These are phyloP conservation scores for Dryobotodes eremita DNA, from an alignment of 2,888 invertebrate species.

Conservation along the genomic window DNA sequence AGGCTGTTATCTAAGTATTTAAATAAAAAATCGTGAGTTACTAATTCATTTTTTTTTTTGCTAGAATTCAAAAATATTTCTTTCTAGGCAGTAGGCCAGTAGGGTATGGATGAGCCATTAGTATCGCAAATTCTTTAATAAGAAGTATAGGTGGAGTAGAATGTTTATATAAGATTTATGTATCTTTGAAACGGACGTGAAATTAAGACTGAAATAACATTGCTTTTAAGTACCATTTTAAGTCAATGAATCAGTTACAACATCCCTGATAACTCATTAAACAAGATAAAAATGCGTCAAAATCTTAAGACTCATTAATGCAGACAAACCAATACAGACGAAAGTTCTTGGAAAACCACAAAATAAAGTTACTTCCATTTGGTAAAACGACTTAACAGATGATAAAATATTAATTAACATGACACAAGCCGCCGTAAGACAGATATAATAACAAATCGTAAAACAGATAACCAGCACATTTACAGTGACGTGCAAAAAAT, in stretches of 20 bases:
- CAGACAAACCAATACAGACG: constrained; percentile 21
- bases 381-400: constrained; percentile 34
- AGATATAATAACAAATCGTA: constrained; percentile 47
- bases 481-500: constrained; percentile 30
- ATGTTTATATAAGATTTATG: not conserved
- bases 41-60: not conserved
- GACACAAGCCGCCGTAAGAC: constrained; percentile 35
- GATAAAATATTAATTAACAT: constrained; percentile 18
- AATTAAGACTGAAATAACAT: not conserved
- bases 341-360: constrained; percentile 34
- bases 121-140: constrained; percentile 19
- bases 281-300: constrained; percentile 26
- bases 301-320: not conserved
- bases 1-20: not conserved
- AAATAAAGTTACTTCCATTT: constrained; percentile 35
- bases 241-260: not conserved
- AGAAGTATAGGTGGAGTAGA: not conserved
- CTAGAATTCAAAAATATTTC: not conserved
- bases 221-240: not conserved
- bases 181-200: not conserved
- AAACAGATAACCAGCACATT: constrained; percentile 24
- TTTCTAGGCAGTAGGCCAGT: not conserved
- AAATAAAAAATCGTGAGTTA: constrained; percentile 32
- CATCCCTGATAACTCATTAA: constrained; percentile 2
- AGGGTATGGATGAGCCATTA: not conserved